phyloP scores from a whole-genome alignment of 2,113 vertebrate genomes.

The Glareola pratincola region DNA sequence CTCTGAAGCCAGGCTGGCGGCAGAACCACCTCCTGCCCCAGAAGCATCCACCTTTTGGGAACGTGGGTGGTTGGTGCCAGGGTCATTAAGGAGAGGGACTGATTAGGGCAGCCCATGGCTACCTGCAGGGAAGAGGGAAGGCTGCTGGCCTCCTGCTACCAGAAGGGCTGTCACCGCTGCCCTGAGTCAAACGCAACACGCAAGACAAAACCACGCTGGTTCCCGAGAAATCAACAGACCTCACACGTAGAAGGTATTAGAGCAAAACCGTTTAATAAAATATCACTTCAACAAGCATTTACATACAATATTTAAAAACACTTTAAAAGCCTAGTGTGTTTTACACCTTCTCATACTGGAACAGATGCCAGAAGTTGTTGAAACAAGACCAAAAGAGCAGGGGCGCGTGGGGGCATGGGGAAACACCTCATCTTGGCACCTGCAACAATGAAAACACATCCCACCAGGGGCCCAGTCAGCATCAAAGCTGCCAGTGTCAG shows the following conservation, averaged over 20 bases:
- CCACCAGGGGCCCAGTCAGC: neutral
- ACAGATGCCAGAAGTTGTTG: neutral
- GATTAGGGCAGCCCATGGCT: neutral
- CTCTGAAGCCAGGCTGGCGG: neutral
- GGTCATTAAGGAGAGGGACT: neutral
- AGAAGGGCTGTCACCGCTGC: neutral
- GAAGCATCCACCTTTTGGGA: neutral
- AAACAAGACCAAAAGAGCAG: neutral
- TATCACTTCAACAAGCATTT: conserved; percentile 63
- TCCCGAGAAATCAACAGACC: neutral
- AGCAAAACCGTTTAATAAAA: conserved; percentile 70
- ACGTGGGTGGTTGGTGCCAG: neutral
- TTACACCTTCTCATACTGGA: neutral
- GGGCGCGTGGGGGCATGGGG: neutral
- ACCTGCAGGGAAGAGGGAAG: neutral
- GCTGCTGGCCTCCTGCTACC: neutral
- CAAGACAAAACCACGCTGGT: neutral
- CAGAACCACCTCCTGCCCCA: neutral
- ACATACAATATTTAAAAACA: conserved; percentile 62
- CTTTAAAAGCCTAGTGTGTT: conserved; percentile 2
- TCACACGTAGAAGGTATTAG: neutral
- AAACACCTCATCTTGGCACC: neutral
- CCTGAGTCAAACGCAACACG: rapidly evolving
- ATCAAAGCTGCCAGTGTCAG: neutral
- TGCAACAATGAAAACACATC: neutral